These are phyloP conservation scores for Corythaeola cristata DNA, from an alignment of 2,113 vertebrate genomes.

Conservation along the genomic window DNA sequence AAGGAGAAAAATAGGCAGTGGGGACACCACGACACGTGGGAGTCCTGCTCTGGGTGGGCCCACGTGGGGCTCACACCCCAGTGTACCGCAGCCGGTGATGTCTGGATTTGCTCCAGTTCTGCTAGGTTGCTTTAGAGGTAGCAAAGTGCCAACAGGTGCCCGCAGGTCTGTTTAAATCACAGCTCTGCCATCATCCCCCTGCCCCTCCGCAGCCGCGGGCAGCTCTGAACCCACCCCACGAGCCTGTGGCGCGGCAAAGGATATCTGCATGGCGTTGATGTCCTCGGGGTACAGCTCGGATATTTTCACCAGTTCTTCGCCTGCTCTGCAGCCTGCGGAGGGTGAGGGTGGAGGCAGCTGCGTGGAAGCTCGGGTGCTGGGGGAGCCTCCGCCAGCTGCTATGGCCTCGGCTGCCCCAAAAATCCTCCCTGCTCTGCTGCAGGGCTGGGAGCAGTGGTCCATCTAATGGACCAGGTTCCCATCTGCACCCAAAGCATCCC, in stretches of 20 bases:
- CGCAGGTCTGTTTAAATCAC: accelerated
- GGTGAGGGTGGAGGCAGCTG: not conserved
- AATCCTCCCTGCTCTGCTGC: not conserved
- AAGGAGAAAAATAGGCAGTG: conserved; percentile 48
- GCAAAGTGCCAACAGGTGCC: not conserved
- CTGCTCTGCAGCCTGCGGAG: conserved; percentile 77
- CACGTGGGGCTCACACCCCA: accelerated
- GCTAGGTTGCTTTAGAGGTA: not conserved
- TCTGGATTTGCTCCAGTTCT: not conserved
- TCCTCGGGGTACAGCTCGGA: conserved; percentile 88
- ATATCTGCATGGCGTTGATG: conserved; percentile 90
- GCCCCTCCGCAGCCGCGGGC: not conserved
- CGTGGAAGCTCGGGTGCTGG: accelerated
- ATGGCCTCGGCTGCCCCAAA: not conserved
- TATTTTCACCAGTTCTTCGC: conserved; percentile 67
- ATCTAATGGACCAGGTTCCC: not conserved
- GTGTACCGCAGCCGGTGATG: accelerated
- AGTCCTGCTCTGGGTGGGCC: not conserved
- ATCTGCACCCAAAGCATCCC: not conserved
- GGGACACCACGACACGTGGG: accelerated
- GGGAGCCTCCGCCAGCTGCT: accelerated
- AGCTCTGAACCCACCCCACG: not conserved
- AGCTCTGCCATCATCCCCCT: not conserved
- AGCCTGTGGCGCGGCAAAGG: conserved; percentile 67
- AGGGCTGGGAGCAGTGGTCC: not conserved